A percentile compares a stretch with the other conserved stretches of the same genome.
phyloP scores from a whole-genome alignment of 2,113 vertebrate genomes.

The Limanda limanda region DNA sequence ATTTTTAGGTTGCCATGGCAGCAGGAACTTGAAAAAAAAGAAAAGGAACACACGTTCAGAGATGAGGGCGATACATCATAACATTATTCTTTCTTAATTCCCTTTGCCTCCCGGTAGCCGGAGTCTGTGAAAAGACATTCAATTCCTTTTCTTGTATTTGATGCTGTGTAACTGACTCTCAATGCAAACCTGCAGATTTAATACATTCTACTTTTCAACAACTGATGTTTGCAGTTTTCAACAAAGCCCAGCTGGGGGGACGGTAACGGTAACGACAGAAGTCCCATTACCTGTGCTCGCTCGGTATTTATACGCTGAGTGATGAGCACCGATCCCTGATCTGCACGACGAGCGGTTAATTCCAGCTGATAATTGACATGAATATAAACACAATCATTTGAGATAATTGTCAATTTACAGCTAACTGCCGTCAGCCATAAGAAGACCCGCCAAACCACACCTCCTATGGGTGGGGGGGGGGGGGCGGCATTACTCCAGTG shows the following conservation, averaged over 20 bases:
- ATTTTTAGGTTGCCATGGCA: constrained; percentile 83
- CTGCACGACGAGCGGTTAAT: constrained; percentile 40
- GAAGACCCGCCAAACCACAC: constrained; percentile 31
- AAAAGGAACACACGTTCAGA: constrained; percentile 37
- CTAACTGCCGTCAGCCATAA: constrained; percentile 41
- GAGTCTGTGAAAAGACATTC: constrained; percentile 1
- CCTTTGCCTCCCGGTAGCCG: constrained; percentile 3
- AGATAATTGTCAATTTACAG: constrained; percentile 60
- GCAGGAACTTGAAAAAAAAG: constrained; percentile 44
- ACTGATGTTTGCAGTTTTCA: constrained; percentile 19
- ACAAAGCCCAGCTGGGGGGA: neutral
- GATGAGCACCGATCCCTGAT: constrained; percentile 51
- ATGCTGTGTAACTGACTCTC: constrained; percentile 13
- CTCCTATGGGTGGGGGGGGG: constrained; percentile 7
- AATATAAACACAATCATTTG: constrained; percentile 54
- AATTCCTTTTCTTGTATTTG: constrained; percentile 12
- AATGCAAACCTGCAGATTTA: constrained; percentile 18
- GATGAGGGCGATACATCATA: constrained; percentile 50
- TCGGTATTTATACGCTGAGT: constrained; percentile 37
- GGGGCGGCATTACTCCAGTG: constrained; percentile 50
- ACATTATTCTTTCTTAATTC: constrained; percentile 37
- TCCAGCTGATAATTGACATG: constrained; percentile 45
- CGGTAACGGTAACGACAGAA: constrained; percentile 19
- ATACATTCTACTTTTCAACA: constrained; percentile 24
- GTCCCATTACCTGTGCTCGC: constrained; percentile 39